Evolutionary conservation across 2,888 invertebrate genomes (phyloP), one percentile per base, ranked within the genome.

Genomic region (Linnaemya vulpina): DNA sequence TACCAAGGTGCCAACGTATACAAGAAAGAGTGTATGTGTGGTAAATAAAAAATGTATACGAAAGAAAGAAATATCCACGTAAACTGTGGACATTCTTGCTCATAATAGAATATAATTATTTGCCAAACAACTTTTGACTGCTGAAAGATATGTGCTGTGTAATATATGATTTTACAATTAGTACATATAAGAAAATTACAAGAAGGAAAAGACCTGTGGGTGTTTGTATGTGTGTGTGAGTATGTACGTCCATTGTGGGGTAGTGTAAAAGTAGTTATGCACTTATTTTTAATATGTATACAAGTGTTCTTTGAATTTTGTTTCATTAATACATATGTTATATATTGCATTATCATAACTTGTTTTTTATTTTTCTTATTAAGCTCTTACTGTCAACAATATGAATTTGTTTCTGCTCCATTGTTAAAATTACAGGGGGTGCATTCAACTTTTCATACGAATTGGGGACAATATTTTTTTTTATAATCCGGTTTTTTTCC

Each of bases 21-120:
- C 71, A 79, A 86, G 82, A 58, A 53, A 82, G 53, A 30, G 55
- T 81, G 53, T 68, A 60, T 67, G 63, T 83, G 63, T 74, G 49
- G 10, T 43, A 43, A 43, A n/a, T 22, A 49, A 49, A 11, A 51
- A 51, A 60, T 67, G 68, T 70, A 63, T 73, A 65, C 76, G 15
- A 25, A 73, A 49, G 73, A 71, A 77, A 87, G 83, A 88, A 87
- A 86, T 51, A 78, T 90, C 90, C 90, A 90, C 90, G 90, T 90
- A 90, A 91, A 90, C 90, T 89, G 89, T 88, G 87, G 58, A 38
- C 71, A 73, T 46, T 68, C 25, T 60, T 49, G 49, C 35, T 62
- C 67, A 13, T 38, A 51, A 35, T 63, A 63, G 43, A 43, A n/a
- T 35, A 38, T 38, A 38, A 55, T 25, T 25, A 73, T 86, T 87